Evolutionary conservation across 1,140 invertebrate genomes (phyloP).

Genomic region (Leptinotarsa texana): DNA sequence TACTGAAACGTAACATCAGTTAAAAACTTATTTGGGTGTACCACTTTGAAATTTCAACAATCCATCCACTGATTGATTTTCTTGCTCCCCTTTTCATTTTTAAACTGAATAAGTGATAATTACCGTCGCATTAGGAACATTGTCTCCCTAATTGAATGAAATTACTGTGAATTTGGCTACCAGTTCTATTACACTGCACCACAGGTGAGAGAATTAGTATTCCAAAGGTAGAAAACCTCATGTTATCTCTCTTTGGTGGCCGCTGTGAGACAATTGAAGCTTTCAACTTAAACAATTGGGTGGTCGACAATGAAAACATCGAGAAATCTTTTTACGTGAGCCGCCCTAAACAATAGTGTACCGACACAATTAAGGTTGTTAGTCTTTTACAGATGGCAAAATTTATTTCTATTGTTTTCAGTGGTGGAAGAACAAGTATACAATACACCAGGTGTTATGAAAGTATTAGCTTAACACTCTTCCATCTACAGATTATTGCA

Average conservation of each 20-base stretch:
- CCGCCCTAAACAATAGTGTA: constrained; percentile 7
- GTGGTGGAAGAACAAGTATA: not conserved
- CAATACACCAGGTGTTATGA: too few relatives aligned
- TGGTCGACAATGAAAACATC: constrained; percentile 11
- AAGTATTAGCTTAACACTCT: too few relatives aligned
- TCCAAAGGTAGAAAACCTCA: not conserved
- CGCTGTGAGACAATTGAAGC: not conserved
- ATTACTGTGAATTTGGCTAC: not conserved
- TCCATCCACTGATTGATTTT: too few relatives aligned
- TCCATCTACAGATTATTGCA: too few relatives aligned
- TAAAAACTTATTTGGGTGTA: too few relatives aligned
- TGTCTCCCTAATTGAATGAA: not conserved
- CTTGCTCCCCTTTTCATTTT: too few relatives aligned
- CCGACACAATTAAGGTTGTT: not conserved
- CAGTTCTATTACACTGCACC: not conserved
- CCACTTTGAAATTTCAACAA: too few relatives aligned
- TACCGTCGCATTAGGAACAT: too few relatives aligned
- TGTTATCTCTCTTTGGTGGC: constrained; percentile 5
- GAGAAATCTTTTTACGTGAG: constrained; percentile 10
- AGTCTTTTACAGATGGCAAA: not conserved
- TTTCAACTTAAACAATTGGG: constrained; percentile 18
- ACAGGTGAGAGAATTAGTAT: not conserved
- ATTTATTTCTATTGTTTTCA: not conserved
- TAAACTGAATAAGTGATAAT: too few relatives aligned
- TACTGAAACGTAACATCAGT: too few relatives aligned